phyloP scores from a whole-genome alignment of 2,888 invertebrate genomes.

The Thecocarcelia acutangulata region DNA sequence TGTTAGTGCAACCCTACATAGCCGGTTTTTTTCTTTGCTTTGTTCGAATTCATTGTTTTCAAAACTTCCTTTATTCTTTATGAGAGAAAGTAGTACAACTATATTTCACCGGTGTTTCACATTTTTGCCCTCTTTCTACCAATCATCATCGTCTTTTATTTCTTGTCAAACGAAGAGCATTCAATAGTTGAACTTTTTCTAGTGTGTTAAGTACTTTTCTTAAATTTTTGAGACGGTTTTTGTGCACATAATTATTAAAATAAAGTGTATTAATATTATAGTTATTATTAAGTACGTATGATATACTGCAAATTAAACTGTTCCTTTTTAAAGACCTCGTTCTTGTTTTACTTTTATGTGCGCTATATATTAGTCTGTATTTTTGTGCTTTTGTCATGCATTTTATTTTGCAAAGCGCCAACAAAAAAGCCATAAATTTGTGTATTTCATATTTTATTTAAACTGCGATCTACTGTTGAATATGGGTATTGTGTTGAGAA shows the following conservation, averaged over 20 bases:
- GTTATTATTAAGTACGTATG: constrained; percentile 50
- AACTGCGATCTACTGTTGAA: neutral
- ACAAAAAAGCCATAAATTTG: constrained; percentile 46
- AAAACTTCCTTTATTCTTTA: constrained; percentile 3
- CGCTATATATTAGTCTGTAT: constrained; percentile 49
- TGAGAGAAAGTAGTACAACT: constrained; percentile 49
- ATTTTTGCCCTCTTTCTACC: constrained; percentile 59
- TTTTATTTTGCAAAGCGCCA: constrained; percentile 56
- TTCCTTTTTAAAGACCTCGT: neutral
- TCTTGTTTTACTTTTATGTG: constrained; percentile 37
- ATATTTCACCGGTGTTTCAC: constrained; percentile 49
- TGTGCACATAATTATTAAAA: constrained; percentile 35
- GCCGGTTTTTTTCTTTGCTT: constrained; percentile 62
- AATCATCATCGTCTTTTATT: constrained; percentile 64
- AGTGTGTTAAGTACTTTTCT: constrained; percentile 64
- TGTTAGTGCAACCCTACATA: constrained; percentile 64
- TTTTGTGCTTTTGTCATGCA: constrained; percentile 57
- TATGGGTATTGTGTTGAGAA: no score
- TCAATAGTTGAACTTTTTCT: constrained; percentile 62
- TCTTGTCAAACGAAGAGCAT: constrained; percentile 65
- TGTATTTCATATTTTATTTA: constrained; percentile 20
- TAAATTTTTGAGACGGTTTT: constrained; percentile 38
- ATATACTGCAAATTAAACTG: neutral
- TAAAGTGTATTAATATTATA: constrained; percentile 35
- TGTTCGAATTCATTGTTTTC: constrained; percentile 56